Conservation (phyloP, 2,113 vertebrate genomes). For the Asarcornis scutulata region DNA sequence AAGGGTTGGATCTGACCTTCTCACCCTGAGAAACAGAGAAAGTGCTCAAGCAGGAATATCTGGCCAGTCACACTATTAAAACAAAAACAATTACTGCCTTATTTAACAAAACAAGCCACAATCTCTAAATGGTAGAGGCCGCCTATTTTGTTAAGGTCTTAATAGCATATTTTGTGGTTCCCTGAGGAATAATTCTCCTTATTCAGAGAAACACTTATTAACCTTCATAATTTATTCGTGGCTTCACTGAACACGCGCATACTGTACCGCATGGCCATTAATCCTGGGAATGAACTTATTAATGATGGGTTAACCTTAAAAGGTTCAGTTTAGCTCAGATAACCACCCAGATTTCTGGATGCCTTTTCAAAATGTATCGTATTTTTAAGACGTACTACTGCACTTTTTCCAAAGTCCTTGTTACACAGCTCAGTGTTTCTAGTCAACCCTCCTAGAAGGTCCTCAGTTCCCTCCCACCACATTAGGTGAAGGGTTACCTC, state of each 20-base stretch:
- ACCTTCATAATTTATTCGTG: constrained; percentile 69
- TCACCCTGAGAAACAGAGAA: constrained; percentile 61
- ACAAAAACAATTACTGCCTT: constrained; percentile 66
- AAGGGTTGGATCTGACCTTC: constrained; percentile 53
- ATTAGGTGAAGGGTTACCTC: not conserved
- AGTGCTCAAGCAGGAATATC: constrained; percentile 55
- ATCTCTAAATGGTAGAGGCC: constrained; percentile 60
- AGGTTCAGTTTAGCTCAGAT: constrained; percentile 53
- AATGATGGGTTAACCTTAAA: constrained; percentile 56
- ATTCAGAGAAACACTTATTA: constrained; percentile 61
- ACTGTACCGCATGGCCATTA: constrained; percentile 54
- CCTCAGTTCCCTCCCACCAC: not conserved
- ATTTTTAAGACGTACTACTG: not conserved
- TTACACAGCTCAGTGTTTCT: not conserved
- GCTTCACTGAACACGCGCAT: constrained; percentile 50
- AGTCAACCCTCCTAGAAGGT: not conserved
- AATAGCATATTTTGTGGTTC: constrained; percentile 54
- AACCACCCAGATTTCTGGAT: constrained; percentile 61
- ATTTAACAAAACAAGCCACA: constrained; percentile 72
- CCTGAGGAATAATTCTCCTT: constrained; percentile 63
- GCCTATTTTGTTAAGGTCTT: constrained; percentile 62
- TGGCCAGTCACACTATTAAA: constrained; percentile 52
- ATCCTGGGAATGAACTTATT: constrained; percentile 69
- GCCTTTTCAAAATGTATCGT: constrained; percentile 27
- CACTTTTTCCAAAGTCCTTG: not conserved